Evolutionary conservation across 2,113 vertebrate species (phyloP).

Genomic region (Procavia capensis): DNA sequence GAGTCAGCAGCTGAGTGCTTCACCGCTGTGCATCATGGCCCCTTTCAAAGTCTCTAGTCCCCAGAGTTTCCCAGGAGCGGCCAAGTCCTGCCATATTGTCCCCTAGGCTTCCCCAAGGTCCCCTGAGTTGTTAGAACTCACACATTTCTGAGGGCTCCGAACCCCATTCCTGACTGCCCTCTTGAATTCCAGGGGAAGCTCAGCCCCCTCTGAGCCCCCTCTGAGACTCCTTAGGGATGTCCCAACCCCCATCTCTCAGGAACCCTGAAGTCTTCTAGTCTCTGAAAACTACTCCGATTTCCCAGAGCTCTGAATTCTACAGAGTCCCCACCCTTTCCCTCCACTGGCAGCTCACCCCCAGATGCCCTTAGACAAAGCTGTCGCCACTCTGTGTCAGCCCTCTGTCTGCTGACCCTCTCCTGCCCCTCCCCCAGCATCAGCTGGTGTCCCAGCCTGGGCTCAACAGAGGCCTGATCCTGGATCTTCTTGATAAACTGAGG

Average conservation of each 20-base stretch:
- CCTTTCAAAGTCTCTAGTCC: not conserved
- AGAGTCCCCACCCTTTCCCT: not conserved
- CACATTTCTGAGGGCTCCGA: not conserved
- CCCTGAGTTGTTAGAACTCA: not conserved
- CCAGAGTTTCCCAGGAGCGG: not conserved
- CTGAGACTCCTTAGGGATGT: not conserved
- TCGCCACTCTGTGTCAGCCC: not conserved
- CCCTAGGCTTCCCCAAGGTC: not conserved
- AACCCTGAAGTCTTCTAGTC: not conserved
- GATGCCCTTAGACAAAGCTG: not conserved
- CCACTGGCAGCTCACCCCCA: not conserved
- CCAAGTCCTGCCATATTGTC: not conserved
- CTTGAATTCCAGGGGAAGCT: not conserved
- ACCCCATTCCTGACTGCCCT: not conserved
- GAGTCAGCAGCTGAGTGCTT: not conserved
- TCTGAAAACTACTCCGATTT: not conserved
- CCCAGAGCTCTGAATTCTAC: not conserved
- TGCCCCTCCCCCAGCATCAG: conserved; percentile 77
- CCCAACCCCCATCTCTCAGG: not conserved
- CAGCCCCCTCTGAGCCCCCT: not conserved
- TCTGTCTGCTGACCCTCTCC: not conserved
- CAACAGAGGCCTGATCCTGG: conserved; percentile 88
- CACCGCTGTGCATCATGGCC: not conserved
- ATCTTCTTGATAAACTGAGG: conserved; percentile 91
- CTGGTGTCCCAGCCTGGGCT: conserved; percentile 89